Conservation (phyloP, 2,888 invertebrate genomes). For the Tenthredo notha region DNA sequence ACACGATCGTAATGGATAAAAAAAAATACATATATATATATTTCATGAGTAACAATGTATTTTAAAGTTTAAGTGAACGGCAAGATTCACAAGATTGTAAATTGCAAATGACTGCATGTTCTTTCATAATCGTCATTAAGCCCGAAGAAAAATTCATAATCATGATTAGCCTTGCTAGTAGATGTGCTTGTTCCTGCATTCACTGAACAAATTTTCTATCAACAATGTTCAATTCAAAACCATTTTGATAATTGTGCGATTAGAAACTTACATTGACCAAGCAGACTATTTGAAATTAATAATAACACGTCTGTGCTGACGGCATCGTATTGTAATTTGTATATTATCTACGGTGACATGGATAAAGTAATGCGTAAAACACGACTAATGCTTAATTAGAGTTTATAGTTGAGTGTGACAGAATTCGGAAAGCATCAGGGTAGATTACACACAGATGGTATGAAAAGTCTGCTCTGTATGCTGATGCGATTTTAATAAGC, state of each 20-base stretch:
- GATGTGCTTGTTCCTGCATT: neutral
- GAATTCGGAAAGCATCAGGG: too few relatives aligned
- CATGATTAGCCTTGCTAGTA: neutral
- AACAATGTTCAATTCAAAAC: neutral
- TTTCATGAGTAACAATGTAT: neutral
- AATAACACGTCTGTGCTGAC: neutral
- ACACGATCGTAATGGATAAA: neutral
- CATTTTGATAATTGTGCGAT: slow-evolving; percentile 7
- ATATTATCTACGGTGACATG: neutral
- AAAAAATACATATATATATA: too few relatives aligned
- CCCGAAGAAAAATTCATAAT: neutral
- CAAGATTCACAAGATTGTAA: neutral
- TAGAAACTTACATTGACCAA: neutral
- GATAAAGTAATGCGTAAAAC: neutral
- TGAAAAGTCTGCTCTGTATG: neutral
- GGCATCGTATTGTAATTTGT: neutral
- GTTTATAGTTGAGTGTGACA: neutral
- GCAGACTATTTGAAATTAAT: neutral
- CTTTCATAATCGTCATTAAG: neutral
- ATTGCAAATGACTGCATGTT: neutral
- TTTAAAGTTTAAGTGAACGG: neutral
- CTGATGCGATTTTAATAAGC: slow-evolving; percentile 5
- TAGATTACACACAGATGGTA: neutral
- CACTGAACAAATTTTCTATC: neutral
- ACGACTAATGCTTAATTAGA: neutral